A percentile compares a stretch with the other conserved stretches of the same genome.
Conservation (phyloP, 2,888 invertebrate species). For the Vesta saturnalis region DNA sequence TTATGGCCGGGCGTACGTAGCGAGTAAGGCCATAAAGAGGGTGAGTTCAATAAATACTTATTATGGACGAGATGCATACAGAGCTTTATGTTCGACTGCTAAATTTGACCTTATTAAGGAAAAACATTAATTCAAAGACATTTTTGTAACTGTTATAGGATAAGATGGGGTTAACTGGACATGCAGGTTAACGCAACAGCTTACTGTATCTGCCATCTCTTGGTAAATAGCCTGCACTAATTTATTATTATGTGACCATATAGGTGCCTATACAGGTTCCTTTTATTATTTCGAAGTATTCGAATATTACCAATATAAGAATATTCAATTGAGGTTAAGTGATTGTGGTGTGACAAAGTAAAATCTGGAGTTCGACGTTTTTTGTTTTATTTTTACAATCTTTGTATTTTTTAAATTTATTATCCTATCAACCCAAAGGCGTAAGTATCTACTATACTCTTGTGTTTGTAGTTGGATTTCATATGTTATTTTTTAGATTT, state of each 20-base stretch:
- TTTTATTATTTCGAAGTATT: not conserved
- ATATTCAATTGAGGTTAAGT: not conserved
- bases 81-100: too few species aligned
- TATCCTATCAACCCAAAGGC: not conserved
- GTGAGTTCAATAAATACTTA: too few species aligned
- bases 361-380: not conserved
- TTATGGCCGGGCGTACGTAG: too few species aligned
- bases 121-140: too few species aligned
- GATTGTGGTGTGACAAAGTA: not conserved
- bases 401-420: not conserved
- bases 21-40: too few species aligned
- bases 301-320: not conserved
- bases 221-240: not conserved
- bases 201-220: not conserved
- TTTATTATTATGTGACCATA: not conserved
- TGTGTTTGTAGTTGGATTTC: not conserved
- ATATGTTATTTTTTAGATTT: not conserved
- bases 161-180: not conserved
- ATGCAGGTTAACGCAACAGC: not conserved
- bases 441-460: not conserved
- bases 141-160: too few species aligned
- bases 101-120: too few species aligned
- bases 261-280: not conserved
- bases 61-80: too few species aligned
- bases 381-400: not conserved